Evolutionary conservation across 2,797 vertebrate genomes (phyloP), one percentile per base, ranked within the genome.

Genomic region (Lithobates pipiens): DNA sequence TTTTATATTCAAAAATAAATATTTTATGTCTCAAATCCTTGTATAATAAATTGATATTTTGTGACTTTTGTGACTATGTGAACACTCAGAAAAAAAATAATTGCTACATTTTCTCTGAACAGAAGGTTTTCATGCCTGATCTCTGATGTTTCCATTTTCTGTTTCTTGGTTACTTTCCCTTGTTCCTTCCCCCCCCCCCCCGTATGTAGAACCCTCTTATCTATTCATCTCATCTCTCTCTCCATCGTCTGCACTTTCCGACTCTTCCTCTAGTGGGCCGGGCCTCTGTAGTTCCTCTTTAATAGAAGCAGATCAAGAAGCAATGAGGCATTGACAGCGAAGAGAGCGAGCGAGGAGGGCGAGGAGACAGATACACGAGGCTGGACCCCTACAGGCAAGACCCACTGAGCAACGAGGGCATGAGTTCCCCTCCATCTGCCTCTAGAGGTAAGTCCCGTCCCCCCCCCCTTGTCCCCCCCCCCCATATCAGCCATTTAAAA

Each of bases 341-440:
- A 50, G 32, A 18, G 15, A 69, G 16, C 50, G 32, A 4, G 23
- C 50, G 23, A 61, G 71, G 3, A 42, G 57, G 67, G 46, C n/a
- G 71, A 44, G 11, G 44, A 13, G 54, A n/a, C 46, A 9, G 25
- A 2, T 9, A 23, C 8, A 65, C 34, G 72, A 85, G 83, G 76
- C 85, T 86, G 85, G 85, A 86, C 69, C 85, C 85, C 7, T 82
- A 86, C 80, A 78, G 42, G 42, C 75, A 83, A 34, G 70, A 86
- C 68, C 13, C 76, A 21, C 75, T n/a, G 32, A 39, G 68, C 36
- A 57, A 39, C 80, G 80, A 82, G 85, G 85, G 54, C 1, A 86
- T 86, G 85, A 83, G 65, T 23, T 72, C 80, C 46, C 50, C 85
- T 34, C 80, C 85, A 3, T 44, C 80, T 10, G 36, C 57, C 50